Evolutionary conservation across 2,888 invertebrate species (phyloP).

Genomic region (Dynastes maya): DNA sequence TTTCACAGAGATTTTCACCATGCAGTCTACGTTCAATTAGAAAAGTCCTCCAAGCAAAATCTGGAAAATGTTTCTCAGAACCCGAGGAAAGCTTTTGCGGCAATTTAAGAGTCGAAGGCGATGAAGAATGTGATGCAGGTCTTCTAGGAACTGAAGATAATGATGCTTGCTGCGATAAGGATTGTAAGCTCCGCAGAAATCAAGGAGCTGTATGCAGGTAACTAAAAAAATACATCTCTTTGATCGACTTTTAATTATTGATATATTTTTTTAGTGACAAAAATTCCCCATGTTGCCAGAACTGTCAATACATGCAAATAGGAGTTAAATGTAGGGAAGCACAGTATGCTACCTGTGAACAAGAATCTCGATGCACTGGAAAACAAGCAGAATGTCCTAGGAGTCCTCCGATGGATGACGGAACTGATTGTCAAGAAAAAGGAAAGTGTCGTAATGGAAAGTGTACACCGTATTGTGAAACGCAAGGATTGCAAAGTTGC

Average conservation of each 20-base stretch:
- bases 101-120: slow-evolving; percentile 94
- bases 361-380: slow-evolving; percentile 92
- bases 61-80: slow-evolving; percentile 92
- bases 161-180: slow-evolving; percentile 94
- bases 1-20: slow-evolving; percentile 90
- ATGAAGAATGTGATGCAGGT: slow-evolving; percentile 97
- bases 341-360: slow-evolving; percentile 93
- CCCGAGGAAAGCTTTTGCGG: slow-evolving; percentile 97
- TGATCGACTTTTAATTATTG: slow-evolving; percentile 35
- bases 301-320: slow-evolving; percentile 88
- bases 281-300: slow-evolving; percentile 96
- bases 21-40: slow-evolving; percentile 94
- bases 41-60: slow-evolving; percentile 93
- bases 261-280: slow-evolving; percentile 81
- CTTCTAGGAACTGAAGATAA: slow-evolving; percentile 93
- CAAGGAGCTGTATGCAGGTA: slow-evolving; percentile 93
- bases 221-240: slow-evolving; percentile 3
- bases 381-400: slow-evolving; percentile 85
- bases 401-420: slow-evolving; percentile 90
- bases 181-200: slow-evolving; percentile 87
- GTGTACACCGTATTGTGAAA: slow-evolving; percentile 96
- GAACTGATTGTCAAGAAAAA: slow-evolving; percentile 91
- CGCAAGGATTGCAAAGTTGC: slow-evolving; percentile 92
- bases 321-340: slow-evolving; percentile 92
- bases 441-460: slow-evolving; percentile 93